A percentile compares a stretch with the other conserved stretches of the same genome.
Evolutionary conservation across 2,888 invertebrate species (phyloP).

Genomic region (Cyclophora albipunctata): DNA sequence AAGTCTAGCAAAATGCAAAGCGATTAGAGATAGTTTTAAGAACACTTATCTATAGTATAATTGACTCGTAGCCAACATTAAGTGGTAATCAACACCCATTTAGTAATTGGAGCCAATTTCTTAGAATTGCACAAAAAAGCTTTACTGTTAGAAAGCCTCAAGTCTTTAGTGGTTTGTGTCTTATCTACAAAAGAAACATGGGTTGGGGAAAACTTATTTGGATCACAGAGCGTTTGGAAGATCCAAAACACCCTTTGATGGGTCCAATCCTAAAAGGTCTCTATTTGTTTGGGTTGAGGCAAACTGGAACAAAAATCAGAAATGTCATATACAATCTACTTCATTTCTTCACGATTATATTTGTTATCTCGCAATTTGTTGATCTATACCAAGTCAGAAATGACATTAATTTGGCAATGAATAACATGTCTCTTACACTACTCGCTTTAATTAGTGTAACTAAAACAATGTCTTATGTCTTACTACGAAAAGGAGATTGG

Average conservation of each 20-base stretch:
- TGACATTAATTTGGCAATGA: constrained; percentile 35
- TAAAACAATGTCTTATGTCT: constrained; percentile 32
- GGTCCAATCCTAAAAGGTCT: constrained; percentile 48
- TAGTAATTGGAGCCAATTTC: too few relatives aligned
- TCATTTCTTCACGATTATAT: constrained; percentile 28
- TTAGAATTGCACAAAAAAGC: too few relatives aligned
- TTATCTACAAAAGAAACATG: too few relatives aligned
- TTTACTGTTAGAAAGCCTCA: too few relatives aligned
- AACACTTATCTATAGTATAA: too few relatives aligned
- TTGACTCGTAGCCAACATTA: too few relatives aligned
- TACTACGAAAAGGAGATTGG: constrained; percentile 18
- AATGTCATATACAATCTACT: constrained; percentile 26
- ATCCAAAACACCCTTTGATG: constrained; percentile 42
- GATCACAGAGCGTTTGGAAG: constrained; percentile 32
- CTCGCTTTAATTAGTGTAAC: constrained; percentile 29
- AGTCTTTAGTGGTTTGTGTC: too few relatives aligned
- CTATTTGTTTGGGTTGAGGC: constrained; percentile 42
- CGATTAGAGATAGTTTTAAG: too few relatives aligned
- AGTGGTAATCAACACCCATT: too few relatives aligned
- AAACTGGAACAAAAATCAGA: constrained; percentile 28
- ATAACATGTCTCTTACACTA: constrained; percentile 37
- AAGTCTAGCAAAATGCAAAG: too few relatives aligned
- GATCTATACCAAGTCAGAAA: constrained; percentile 36
- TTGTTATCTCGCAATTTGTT: constrained; percentile 31
- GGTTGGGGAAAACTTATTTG: constrained; percentile 22